A percentile compares a stretch with the other conserved stretches of the same genome.
Conservation (phyloP, 2,888 invertebrate species). For the Maniola hyperantus region DNA sequence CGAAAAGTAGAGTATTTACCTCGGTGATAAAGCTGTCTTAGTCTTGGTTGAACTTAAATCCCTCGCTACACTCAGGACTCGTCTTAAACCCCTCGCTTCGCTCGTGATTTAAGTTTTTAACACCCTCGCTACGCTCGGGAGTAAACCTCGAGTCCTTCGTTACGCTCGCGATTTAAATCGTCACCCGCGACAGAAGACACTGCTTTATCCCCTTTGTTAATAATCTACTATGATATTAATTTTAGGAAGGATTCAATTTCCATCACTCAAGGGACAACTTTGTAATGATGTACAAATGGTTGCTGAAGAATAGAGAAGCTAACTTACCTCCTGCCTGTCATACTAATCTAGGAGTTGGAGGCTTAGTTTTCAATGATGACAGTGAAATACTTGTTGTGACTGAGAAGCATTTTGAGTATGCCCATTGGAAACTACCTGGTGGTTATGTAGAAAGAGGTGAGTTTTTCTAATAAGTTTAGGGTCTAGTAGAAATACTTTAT, state of each 20-base stretch:
- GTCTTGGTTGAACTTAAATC: too few relatives aligned
- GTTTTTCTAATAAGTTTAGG: conserved; percentile 14
- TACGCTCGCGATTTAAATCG: too few relatives aligned
- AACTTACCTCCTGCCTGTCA: conserved; percentile 91
- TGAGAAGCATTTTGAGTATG: conserved; percentile 84
- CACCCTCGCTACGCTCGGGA: too few relatives aligned
- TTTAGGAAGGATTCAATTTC: conserved; percentile 90
- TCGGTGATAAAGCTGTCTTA: too few relatives aligned
- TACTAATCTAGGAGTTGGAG: conserved; percentile 91
- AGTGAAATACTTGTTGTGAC: conserved; percentile 91
- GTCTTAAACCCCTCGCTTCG: too few relatives aligned
- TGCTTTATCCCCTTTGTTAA: too few relatives aligned
- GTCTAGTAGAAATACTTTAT: too few relatives aligned
- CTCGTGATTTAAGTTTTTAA: too few relatives aligned
- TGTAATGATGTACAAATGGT: conserved; percentile 92
- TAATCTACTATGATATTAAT: not conserved
- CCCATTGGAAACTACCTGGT: conserved; percentile 89
- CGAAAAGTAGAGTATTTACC: conserved; percentile 14
- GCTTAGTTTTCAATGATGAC: conserved; percentile 90
- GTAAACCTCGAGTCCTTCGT: too few relatives aligned
- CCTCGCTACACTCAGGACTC: too few relatives aligned
- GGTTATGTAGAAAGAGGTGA: conserved; percentile 94
- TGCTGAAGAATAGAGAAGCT: conserved; percentile 82
- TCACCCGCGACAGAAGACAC: too few relatives aligned
- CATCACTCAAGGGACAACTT: conserved; percentile 92